These are phyloP conservation scores for Silurus meridionalis DNA, from an alignment of 2,113 vertebrate genomes.

Conservation along the genomic window DNA sequence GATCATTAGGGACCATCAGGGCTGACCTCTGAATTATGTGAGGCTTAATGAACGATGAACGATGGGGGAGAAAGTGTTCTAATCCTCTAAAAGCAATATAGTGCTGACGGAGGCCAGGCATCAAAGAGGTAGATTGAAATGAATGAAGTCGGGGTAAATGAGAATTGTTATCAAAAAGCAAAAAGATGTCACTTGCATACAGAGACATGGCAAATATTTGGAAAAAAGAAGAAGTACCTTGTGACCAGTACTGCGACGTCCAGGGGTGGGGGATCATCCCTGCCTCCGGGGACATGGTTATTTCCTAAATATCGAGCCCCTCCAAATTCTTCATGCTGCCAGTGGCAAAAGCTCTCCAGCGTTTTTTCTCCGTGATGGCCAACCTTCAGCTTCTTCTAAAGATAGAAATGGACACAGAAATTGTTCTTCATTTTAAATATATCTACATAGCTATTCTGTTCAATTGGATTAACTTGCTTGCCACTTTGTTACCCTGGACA, in stretches of 20 bases:
- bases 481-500: not conserved
- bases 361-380: constrained; percentile 92
- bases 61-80: constrained; percentile 3
- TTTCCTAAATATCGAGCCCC: constrained; percentile 83
- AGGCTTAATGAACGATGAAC: constrained; percentile 14
- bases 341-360: constrained; percentile 95
- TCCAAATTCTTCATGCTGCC: constrained; percentile 93
- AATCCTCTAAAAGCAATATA: constrained; percentile 19
- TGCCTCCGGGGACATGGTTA: constrained; percentile 87
- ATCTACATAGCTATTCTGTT: not conserved
- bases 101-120: constrained; percentile 29
- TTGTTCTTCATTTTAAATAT: not conserved
- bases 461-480: not conserved
- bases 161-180: not conserved
- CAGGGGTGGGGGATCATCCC: constrained; percentile 82
- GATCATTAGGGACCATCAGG: constrained; percentile 43
- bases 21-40: constrained; percentile 37
- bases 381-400: constrained; percentile 84
- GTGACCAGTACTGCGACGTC: constrained; percentile 94
- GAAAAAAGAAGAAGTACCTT: constrained; percentile 72
- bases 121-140: constrained; percentile 28
- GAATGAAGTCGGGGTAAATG: not conserved
- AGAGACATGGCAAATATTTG: not conserved
- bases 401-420: constrained; percentile 18
- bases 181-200: not conserved